Percentiles rank a stretch among this genome's conserved stretches.
phyloP scores from a whole-genome alignment of 1,140 invertebrate genomes.

The Dreissena rostriformis region DNA sequence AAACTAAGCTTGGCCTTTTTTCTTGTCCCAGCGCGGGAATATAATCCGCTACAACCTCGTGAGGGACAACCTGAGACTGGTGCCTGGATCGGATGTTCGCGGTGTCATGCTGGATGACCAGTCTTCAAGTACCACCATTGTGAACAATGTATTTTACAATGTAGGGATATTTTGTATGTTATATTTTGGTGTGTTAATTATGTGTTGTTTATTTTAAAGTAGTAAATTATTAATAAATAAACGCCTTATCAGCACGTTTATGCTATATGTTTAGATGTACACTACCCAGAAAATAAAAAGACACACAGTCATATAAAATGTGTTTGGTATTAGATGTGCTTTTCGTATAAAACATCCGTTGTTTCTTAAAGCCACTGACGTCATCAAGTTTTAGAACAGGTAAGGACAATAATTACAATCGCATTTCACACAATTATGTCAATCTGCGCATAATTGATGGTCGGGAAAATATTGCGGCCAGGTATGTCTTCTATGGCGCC shows the following conservation, averaged over 20 bases:
- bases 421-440: constrained; percentile 19
- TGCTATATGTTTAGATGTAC: no score
- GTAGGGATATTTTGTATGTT: constrained; percentile 35
- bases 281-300: no score
- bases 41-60: constrained; percentile 59
- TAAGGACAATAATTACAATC: no score
- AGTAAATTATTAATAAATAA: no score
- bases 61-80: constrained; percentile 48
- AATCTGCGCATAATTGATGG: constrained; percentile 27
- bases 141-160: constrained; percentile 65
- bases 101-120: constrained; percentile 64
- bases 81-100: constrained; percentile 40
- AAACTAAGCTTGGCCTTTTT: constrained; percentile 16
- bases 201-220: no score
- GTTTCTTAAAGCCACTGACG: no score
- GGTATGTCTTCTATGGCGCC: constrained; percentile 68
- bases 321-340: no score
- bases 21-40: constrained; percentile 3
- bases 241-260: no score
- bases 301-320: no score
- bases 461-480: constrained; percentile 63
- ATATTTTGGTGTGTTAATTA: no score
- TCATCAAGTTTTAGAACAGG: no score
- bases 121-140: constrained; percentile 57
- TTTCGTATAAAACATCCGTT: no score